These are phyloP conservation scores for Cassiopea xamachana DNA, from an alignment of 30 jellyfish, hydroid and myxozoan species.

Conservation along the genomic window DNA sequence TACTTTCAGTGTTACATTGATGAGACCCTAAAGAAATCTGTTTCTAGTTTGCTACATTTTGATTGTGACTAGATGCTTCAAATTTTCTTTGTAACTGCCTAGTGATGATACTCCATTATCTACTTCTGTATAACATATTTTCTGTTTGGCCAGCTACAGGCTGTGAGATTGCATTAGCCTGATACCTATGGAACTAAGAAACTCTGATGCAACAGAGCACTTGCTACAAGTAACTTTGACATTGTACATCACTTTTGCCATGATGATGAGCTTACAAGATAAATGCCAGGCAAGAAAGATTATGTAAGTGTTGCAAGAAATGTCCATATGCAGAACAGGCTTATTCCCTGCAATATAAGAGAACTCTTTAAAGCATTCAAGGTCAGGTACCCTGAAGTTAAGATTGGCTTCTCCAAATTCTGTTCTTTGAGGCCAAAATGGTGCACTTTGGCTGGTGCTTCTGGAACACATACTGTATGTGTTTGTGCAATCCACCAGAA, in stretches of 20 bases:
- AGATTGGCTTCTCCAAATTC: constrained; percentile 79
- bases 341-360: constrained; percentile 65
- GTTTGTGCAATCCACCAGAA: constrained; percentile 86
- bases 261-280: constrained; percentile 78
- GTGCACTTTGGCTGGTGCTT: constrained; percentile 77
- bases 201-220: no score
- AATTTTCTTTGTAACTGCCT: no score
- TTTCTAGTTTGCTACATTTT: no score
- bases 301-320: constrained; percentile 55
- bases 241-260: constrained; percentile 32
- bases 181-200: no score
- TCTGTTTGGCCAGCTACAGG: no score
- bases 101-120: no score
- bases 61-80: no score
- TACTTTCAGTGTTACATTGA: no score
- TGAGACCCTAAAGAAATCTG: no score
- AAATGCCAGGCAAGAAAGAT: constrained; percentile 76
- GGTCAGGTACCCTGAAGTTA: constrained; percentile 30
- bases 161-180: no score
- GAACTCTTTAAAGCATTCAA: constrained; percentile 66
- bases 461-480: constrained; percentile 91
- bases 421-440: constrained; percentile 81
- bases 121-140: no score
- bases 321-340: constrained; percentile 51
- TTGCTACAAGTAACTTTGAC: not conserved